Evolutionary conservation across 2,113 vertebrate species (phyloP).

Genomic region (Apodemus speciosus): DNA sequence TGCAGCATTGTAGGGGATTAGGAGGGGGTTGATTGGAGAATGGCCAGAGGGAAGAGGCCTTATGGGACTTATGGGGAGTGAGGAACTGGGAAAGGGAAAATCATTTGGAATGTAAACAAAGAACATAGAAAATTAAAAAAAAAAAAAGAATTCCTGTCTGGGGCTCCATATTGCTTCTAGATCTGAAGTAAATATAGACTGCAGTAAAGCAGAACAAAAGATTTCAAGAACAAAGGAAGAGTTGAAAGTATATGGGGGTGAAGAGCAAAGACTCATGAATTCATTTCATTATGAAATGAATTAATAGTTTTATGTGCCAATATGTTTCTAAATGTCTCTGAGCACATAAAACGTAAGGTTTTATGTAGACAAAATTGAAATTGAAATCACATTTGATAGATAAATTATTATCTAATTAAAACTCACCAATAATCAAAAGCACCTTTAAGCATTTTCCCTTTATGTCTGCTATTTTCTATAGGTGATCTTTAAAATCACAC

Average conservation of each 20-base stretch:
- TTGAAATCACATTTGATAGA: not conserved
- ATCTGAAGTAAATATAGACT: not conserved
- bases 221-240: not conserved
- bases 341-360: not conserved
- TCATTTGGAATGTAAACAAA: too few relatives aligned
- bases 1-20: too few relatives aligned
- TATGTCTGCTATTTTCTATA: not conserved
- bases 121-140: too few relatives aligned
- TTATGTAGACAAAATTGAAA: not conserved
- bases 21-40: too few relatives aligned
- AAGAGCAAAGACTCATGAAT: not conserved
- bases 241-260: not conserved
- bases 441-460: constrained; percentile 24
- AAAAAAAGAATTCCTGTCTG: not conserved
- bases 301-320: not conserved
- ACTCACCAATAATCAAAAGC: not conserved
- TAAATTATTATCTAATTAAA: constrained; percentile 37
- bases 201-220: not conserved
- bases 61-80: too few relatives aligned
- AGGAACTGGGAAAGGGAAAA: too few relatives aligned
- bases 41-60: too few relatives aligned
- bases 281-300: constrained; percentile 41
- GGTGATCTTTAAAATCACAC: not conserved
- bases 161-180: too few relatives aligned
- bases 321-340: constrained; percentile 22